Percentiles rank a stretch among this genome's conserved stretches.
phyloP scores from a whole-genome alignment of 2,113 vertebrate species.

The Oryzias melastigma region DNA sequence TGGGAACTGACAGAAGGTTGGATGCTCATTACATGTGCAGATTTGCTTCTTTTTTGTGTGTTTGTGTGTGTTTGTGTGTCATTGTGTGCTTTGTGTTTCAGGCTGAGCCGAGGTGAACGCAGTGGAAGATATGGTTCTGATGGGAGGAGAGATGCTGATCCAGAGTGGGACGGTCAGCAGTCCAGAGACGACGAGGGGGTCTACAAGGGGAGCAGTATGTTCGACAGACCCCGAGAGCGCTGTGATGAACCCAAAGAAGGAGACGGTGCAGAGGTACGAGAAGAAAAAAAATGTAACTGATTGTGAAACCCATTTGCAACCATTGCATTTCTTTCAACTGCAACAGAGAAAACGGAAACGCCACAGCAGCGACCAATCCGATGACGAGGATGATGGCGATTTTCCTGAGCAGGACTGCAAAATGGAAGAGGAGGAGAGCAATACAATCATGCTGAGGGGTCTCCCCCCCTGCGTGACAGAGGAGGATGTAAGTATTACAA shows the following conservation, averaged over 20 bases:
- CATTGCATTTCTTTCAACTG: background rate
- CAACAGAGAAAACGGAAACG: constrained; percentile 81
- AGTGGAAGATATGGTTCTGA: constrained; percentile 90
- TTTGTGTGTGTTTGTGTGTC: background rate
- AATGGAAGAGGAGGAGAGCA: constrained; percentile 91
- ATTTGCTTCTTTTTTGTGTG: background rate
- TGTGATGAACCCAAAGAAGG: constrained; percentile 83
- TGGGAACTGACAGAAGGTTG: constrained; percentile 63
- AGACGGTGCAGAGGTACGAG: constrained; percentile 81
- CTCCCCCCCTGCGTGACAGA: constrained; percentile 87
- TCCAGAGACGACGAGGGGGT: constrained; percentile 75
- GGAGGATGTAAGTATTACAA: constrained; percentile 81
- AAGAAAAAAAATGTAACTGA: background rate
- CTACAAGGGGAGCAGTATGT: constrained; percentile 83
- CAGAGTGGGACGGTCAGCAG: constrained; percentile 82
- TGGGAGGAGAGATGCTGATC: constrained; percentile 80
- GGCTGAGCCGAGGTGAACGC: constrained; percentile 86
- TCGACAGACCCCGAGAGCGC: constrained; percentile 83
- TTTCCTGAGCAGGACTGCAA: constrained; percentile 89
- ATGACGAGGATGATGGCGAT: constrained; percentile 91
- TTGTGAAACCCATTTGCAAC: background rate
- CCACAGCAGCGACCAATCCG: constrained; percentile 86
- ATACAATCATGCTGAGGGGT: constrained; percentile 90
- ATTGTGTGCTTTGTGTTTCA: constrained; percentile 43
- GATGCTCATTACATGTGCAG: background rate